These are phyloP conservation scores for Chloroceryle amazona DNA, from an alignment of 2,797 vertebrate species.

Conservation along the genomic window DNA sequence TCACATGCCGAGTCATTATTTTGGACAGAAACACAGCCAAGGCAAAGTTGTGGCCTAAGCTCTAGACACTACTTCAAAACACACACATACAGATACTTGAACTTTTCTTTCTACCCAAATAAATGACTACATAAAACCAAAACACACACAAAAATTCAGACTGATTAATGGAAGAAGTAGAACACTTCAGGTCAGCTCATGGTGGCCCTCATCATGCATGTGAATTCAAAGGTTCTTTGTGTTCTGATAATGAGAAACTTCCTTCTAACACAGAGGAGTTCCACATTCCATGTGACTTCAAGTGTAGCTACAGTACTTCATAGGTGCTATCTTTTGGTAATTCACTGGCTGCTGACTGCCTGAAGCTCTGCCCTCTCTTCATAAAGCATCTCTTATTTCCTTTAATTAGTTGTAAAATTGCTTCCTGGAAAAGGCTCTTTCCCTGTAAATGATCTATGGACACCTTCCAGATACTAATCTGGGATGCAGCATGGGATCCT, in stretches of 20 bases:
- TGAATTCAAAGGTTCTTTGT: not conserved
- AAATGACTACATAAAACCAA: not conserved
- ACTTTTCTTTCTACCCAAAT: not conserved
- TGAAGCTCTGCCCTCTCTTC: not conserved
- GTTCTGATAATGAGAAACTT: not conserved
- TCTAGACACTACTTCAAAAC: not conserved
- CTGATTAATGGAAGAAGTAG: not conserved
- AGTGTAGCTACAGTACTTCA: not conserved
- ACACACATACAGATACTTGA: not conserved
- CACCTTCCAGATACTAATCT: not conserved
- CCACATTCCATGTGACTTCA: not conserved
- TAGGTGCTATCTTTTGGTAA: not conserved
- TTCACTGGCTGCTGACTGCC: not conserved
- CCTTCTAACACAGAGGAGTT: not conserved
- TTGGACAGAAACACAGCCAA: not conserved
- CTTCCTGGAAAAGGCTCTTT: not conserved
- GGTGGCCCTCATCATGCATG: not conserved
- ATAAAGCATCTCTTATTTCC: not conserved
- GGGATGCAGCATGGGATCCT: not conserved
- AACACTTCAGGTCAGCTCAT: not conserved
- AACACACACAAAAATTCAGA: not conserved
- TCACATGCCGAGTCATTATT: conserved; percentile 4
- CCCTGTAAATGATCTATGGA: not conserved
- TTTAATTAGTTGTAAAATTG: not conserved
- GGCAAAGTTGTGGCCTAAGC: not conserved